Percentiles rank a stretch among this genome's conserved stretches.
These are phyloP conservation scores for Sebastiscus tertius DNA, from an alignment of 2,797 vertebrate species.

Conservation along the genomic window DNA sequence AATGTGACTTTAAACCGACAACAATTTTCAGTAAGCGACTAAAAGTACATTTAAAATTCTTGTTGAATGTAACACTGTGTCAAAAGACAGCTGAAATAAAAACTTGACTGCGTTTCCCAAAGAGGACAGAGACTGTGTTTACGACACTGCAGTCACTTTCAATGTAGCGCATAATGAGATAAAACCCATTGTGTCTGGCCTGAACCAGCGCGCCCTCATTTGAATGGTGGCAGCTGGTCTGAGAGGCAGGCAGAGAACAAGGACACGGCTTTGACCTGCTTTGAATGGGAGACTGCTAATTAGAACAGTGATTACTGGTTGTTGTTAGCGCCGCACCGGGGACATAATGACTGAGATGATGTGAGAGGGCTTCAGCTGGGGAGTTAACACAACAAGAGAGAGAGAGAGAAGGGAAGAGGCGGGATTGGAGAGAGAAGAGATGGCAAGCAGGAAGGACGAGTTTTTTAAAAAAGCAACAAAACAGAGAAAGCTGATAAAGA, in stretches of 20 bases:
- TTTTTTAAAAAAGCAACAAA: too few relatives aligned
- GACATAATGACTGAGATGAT: constrained; percentile 44
- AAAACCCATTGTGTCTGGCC: constrained; percentile 46
- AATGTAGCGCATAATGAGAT: constrained; percentile 18
- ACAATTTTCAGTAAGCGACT: background rate
- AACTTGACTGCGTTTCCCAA: background rate
- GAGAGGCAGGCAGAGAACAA: constrained; percentile 17
- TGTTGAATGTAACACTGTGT: background rate
- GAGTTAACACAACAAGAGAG: background rate
- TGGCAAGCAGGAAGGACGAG: too few relatives aligned
- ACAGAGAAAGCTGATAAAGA: too few relatives aligned
- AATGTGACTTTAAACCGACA: background rate
- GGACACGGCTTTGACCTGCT: constrained; percentile 58
- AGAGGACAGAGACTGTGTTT: background rate
- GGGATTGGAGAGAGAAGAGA: too few relatives aligned
- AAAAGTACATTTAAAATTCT: background rate
- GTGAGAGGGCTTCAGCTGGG: constrained; percentile 11
- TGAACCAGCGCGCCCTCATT: constrained; percentile 31
- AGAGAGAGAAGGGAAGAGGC: too few relatives aligned
- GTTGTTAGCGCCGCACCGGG: constrained; percentile 37
- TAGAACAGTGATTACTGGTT: constrained; percentile 62
- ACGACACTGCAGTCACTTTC: too few relatives aligned
- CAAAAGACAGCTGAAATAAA: background rate
- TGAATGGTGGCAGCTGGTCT: constrained; percentile 62
- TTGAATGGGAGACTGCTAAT: constrained; percentile 64